Conservation (phyloP, 2,797 vertebrate genomes). For the Anisognathus igniventris region DNA sequence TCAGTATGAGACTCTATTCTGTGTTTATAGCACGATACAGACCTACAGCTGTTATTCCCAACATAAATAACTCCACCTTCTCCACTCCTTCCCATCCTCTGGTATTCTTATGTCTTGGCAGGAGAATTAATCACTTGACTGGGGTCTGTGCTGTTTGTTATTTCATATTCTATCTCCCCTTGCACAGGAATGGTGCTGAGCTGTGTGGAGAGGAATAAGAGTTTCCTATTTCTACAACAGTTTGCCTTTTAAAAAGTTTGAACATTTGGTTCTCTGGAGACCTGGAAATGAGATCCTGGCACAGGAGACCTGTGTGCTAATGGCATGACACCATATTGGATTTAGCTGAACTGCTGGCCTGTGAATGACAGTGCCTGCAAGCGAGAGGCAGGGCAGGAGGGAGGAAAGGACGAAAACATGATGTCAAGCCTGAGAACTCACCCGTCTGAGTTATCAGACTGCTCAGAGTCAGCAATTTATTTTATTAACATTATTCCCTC, state of each 20-base stretch:
- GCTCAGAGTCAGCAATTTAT: conserved; percentile 44
- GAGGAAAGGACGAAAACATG: conserved; percentile 8
- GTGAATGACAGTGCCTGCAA: not conserved
- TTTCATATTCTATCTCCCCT: not conserved
- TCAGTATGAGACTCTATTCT: not conserved
- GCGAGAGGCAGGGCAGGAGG: not conserved
- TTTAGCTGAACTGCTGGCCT: not conserved
- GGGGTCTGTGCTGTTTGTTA: not conserved
- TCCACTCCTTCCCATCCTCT: not conserved
- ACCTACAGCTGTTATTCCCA: not conserved
- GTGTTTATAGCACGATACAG: not conserved
- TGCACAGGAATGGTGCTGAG: not conserved
- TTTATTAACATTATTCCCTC: conserved; percentile 43
- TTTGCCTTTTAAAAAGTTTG: not conserved
- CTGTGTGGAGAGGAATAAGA: not conserved
- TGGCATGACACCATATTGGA: not conserved
- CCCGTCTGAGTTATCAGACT: not conserved
- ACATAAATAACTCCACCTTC: not conserved
- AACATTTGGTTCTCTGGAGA: not conserved
- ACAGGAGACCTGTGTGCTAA: not conserved
- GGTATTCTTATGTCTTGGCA: not conserved
- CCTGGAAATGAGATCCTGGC: not conserved
- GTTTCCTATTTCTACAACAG: not conserved
- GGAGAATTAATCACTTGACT: not conserved
- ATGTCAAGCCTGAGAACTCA: conserved; percentile 49